Percentiles rank a stretch among this genome's conserved stretches.
Evolutionary conservation across 1,140 invertebrate genomes (phyloP).

Genomic region (Bilobella aurantiaca): DNA sequence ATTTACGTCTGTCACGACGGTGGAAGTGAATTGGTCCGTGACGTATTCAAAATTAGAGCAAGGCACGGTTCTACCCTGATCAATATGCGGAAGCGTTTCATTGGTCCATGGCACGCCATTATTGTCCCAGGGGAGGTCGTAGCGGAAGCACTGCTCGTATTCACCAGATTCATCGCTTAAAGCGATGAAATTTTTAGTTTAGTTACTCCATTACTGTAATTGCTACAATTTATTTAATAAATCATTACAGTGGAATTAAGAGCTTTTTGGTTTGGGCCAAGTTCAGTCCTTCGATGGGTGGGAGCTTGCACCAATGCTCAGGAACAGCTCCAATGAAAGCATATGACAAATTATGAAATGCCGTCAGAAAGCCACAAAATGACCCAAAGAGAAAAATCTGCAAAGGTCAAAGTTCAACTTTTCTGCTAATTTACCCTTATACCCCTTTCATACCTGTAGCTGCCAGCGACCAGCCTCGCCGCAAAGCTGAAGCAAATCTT

Average conservation of each 20-base stretch:
- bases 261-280: conserved; percentile 22
- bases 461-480: conserved; percentile 31
- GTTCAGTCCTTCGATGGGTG: not conserved
- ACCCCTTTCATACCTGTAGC: conserved; percentile 19
- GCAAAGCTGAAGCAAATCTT: conserved; percentile 28
- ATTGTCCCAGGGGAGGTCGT: too few species aligned
- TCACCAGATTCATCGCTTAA: conserved; percentile 13
- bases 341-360: conserved; percentile 31
- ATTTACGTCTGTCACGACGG: conserved; percentile 32
- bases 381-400: conserved; percentile 28
- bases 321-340: conserved; percentile 34
- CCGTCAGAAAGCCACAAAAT: conserved; percentile 26
- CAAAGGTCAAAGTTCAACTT: not conserved
- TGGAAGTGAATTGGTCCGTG: conserved; percentile 21
- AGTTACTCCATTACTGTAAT: not conserved
- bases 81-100: not conserved
- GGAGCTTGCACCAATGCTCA: conserved; percentile 29
- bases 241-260: conserved; percentile 26
- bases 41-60: conserved; percentile 23
- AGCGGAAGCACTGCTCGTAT: conserved; percentile 18
- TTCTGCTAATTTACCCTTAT: not conserved
- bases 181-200: conserved; percentile 4
- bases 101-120: too few species aligned
- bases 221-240: not conserved
- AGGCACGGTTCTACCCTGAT: not conserved